These are phyloP conservation scores for Enteromius thamalakanensis DNA, from an alignment of 2,797 vertebrate genomes.

Conservation along the genomic window DNA sequence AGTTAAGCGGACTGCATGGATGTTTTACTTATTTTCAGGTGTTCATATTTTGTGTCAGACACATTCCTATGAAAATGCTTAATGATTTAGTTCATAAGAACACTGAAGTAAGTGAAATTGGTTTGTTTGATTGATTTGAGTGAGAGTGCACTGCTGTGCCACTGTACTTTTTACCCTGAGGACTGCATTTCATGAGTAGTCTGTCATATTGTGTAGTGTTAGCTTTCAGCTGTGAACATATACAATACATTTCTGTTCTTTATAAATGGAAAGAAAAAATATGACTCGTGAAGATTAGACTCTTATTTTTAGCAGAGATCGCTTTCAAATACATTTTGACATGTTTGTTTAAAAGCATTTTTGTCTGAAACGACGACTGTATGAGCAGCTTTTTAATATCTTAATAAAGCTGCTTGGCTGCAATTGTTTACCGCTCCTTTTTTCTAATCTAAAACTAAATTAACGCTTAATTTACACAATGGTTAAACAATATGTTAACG, in stretches of 20 bases:
- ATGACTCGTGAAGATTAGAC: not conserved
- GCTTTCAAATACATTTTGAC: not conserved
- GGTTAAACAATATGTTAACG: not conserved
- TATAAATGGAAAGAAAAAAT: not conserved
- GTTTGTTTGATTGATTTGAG: not conserved
- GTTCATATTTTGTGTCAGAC: constrained; percentile 12
- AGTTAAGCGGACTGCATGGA: not conserved
- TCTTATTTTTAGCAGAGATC: not conserved
- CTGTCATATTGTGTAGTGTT: not conserved
- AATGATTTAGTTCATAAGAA: constrained; percentile 12
- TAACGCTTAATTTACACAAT: not conserved
- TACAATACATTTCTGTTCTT: not conserved
- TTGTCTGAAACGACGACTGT: not conserved
- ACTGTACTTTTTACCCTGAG: too few relatives aligned
- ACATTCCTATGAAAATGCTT: constrained; percentile 2
- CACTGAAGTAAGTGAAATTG: not conserved
- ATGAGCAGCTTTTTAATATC: not conserved
- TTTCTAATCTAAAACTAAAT: not conserved
- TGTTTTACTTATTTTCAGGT: not conserved
- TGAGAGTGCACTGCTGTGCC: constrained; percentile 23
- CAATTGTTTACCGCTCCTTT: not conserved
- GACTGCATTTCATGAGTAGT: not conserved
- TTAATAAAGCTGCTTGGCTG: constrained; percentile 13
- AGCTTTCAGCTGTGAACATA: not conserved
- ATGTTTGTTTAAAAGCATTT: constrained; percentile 4